Conservation (phyloP, 2,888 invertebrate genomes). For the Carabus problematicus region DNA sequence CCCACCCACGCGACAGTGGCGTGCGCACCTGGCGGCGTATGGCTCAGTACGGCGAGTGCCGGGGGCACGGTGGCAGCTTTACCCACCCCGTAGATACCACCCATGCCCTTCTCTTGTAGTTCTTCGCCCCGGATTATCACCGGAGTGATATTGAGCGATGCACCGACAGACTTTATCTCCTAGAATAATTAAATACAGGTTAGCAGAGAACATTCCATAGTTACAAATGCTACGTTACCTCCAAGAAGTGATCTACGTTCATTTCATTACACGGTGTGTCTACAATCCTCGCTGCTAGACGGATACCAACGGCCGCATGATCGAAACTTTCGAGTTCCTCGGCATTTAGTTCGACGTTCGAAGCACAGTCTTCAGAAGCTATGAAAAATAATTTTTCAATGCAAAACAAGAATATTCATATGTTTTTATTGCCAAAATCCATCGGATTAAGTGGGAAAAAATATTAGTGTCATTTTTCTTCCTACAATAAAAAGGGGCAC, state of each 20-base stretch:
- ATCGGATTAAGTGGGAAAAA: too few species aligned
- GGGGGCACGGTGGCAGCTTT: constrained; percentile 72
- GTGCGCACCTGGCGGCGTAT: constrained; percentile 67
- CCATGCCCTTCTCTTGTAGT: constrained; percentile 77
- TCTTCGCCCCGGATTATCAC: constrained; percentile 82
- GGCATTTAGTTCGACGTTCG: constrained; percentile 56
- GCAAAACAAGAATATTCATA: too few species aligned
- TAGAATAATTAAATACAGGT: constrained; percentile 52
- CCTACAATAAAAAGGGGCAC: too few species aligned
- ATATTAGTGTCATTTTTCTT: too few species aligned
- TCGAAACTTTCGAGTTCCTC: constrained; percentile 66
- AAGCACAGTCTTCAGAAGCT: constrained; percentile 44
- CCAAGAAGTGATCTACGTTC: constrained; percentile 80
- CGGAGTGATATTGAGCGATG: constrained; percentile 70
- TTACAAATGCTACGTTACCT: constrained; percentile 59
- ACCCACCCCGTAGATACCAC: constrained; percentile 89
- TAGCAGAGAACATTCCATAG: not conserved
- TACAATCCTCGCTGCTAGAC: constrained; percentile 80
- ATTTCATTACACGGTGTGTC: constrained; percentile 87
- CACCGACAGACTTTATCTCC: constrained; percentile 73
- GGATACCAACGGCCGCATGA: constrained; percentile 68
- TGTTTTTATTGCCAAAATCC: too few species aligned
- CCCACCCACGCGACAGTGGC: constrained; percentile 86
- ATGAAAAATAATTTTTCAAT: too few species aligned
- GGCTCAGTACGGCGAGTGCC: constrained; percentile 71